These are phyloP conservation scores for Zaprionus davidi DNA, from an alignment of 1,140 invertebrate species.

Conservation along the genomic window DNA sequence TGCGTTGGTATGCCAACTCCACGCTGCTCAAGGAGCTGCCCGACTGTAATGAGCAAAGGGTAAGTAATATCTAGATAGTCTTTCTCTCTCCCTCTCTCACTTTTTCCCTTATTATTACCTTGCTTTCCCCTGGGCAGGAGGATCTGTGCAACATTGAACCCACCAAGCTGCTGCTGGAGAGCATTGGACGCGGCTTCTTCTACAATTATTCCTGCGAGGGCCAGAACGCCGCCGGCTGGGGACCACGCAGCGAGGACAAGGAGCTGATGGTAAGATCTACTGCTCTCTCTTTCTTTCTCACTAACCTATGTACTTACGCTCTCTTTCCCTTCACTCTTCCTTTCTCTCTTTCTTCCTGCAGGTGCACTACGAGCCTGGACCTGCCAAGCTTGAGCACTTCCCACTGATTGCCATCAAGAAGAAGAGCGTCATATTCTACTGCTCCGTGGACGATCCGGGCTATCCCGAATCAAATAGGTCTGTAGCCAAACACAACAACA, in stretches of 20 bases:
- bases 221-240: constrained; percentile 94
- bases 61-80: constrained; percentile 21
- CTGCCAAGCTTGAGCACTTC: constrained; percentile 89
- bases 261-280: constrained; percentile 85
- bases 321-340: background rate
- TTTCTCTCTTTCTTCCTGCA: constrained; percentile 13
- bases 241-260: constrained; percentile 89
- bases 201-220: constrained; percentile 97
- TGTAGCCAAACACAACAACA: constrained; percentile 54
- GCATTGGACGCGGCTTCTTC: constrained; percentile 92
- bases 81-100: background rate
- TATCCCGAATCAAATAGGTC: constrained; percentile 88
- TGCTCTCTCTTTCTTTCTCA: background rate
- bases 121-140: constrained; percentile 50
- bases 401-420: constrained; percentile 92
- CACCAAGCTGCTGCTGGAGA: constrained; percentile 91
- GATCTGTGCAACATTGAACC: constrained; percentile 93
- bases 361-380: constrained; percentile 89
- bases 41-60: constrained; percentile 86
- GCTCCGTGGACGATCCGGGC: constrained; percentile 92
- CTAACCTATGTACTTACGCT: background rate
- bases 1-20: constrained; percentile 93
- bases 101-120: background rate
- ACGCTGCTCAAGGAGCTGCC: constrained; percentile 93
- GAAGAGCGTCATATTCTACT: constrained; percentile 90